Conservation (phyloP, 2,888 invertebrate genomes). For the Epiblema foenella region DNA sequence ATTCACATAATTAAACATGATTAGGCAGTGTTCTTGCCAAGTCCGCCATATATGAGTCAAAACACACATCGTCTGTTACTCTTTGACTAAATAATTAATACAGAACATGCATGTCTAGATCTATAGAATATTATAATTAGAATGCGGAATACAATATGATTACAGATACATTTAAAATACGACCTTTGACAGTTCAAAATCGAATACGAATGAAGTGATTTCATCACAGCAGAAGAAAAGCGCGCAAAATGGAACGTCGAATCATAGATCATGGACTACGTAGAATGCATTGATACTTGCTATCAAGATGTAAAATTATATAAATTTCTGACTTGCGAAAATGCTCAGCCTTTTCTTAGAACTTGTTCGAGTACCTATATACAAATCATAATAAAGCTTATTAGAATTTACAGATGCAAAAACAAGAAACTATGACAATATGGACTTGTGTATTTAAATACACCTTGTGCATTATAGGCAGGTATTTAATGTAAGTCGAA, state of each 20-base stretch:
- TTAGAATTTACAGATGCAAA: too few relatives aligned
- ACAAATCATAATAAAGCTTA: too few relatives aligned
- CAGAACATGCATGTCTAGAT: not conserved
- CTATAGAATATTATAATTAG: not conserved
- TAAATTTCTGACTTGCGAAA: too few relatives aligned
- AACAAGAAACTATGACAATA: too few relatives aligned
- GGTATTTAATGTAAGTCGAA: too few relatives aligned
- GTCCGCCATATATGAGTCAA: slow-evolving; percentile 30
- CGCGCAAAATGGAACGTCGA: slow-evolving; percentile 12
- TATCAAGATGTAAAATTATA: too few relatives aligned
- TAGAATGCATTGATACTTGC: not conserved
- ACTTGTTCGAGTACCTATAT: too few relatives aligned
- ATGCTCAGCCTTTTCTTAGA: too few relatives aligned
- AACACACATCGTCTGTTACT: slow-evolving; percentile 21
- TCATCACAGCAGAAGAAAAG: slow-evolving; percentile 33
- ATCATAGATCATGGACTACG: slow-evolving; percentile 2
- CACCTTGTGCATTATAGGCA: too few relatives aligned
- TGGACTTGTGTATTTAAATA: too few relatives aligned
- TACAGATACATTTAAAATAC: slow-evolving; percentile 9
- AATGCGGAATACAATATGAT: slow-evolving; percentile 1
- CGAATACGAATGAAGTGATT: slow-evolving; percentile 18
- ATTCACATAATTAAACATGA: slow-evolving; percentile 41
- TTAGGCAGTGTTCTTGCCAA: slow-evolving; percentile 38
- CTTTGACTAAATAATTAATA: slow-evolving; percentile 14
- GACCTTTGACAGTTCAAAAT: slow-evolving; percentile 38